Evolutionary conservation across 2,113 vertebrate genomes (phyloP).

Genomic region (Etheostoma spectabile): DNA sequence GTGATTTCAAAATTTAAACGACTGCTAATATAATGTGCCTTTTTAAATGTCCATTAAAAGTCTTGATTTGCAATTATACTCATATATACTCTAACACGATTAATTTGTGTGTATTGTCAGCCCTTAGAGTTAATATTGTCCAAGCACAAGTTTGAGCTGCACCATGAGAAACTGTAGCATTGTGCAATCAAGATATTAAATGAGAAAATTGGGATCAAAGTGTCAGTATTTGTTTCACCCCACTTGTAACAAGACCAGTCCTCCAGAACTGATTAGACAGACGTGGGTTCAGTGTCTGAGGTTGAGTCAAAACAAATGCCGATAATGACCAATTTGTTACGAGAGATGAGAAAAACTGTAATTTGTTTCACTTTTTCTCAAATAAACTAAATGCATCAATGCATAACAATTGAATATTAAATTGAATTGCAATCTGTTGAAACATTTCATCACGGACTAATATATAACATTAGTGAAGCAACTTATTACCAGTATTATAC

Average conservation of each 20-base stretch:
- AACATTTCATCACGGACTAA: not conserved
- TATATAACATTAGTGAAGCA: not conserved
- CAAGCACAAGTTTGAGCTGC: not conserved
- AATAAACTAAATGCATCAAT: not conserved
- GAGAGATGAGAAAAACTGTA: not conserved
- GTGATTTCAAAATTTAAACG: not conserved
- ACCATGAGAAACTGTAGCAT: not conserved
- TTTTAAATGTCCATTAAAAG: not conserved
- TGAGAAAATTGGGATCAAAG: slow-evolving; percentile 29
- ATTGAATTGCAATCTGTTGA: not conserved
- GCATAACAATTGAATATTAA: not conserved
- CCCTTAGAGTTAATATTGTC: not conserved
- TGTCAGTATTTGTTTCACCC: not conserved
- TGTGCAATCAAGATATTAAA: slow-evolving; percentile 20
- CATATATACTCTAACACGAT: not conserved
- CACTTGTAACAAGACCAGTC: slow-evolving; percentile 7
- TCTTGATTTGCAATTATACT: not conserved
- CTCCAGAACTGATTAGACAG: not conserved
- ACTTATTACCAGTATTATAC: too few relatives aligned
- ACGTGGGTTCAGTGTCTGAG: not conserved
- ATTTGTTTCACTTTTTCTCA: slow-evolving; percentile 15
- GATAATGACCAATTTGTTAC: slow-evolving; percentile 17
- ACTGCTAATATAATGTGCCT: not conserved
- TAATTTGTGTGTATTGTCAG: too few relatives aligned
- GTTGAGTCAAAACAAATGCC: slow-evolving; percentile 3